These are phyloP conservation scores for Hyposoter dolosus DNA, from an alignment of 2,888 invertebrate species.

Conservation along the genomic window DNA sequence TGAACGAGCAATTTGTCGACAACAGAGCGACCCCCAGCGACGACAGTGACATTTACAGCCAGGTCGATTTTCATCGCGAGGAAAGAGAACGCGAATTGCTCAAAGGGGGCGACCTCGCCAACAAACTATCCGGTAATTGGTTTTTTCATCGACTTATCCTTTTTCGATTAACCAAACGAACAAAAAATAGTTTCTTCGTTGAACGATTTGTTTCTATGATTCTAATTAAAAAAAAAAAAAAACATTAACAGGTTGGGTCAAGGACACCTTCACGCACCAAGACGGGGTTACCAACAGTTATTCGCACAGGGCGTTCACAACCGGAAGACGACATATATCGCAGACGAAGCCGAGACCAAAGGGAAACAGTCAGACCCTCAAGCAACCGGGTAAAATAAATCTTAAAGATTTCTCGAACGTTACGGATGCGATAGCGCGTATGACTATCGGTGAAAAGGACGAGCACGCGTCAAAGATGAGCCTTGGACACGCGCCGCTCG, in stretches of 20 bases:
- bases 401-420: constrained; percentile 95
- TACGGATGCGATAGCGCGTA: constrained; percentile 92
- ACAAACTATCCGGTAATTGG: constrained; percentile 81
- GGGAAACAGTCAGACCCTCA: constrained; percentile 89
- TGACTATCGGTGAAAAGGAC: constrained; percentile 86
- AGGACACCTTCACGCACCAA: constrained; percentile 85
- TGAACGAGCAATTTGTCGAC: constrained; percentile 83
- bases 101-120: constrained; percentile 81
- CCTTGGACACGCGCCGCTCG: constrained; percentile 90
- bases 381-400: constrained; percentile 96
- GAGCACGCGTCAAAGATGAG: constrained; percentile 82
- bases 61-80: constrained; percentile 88
- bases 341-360: constrained; percentile 88
- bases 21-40: constrained; percentile 87
- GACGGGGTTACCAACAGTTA: constrained; percentile 87
- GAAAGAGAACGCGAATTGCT: constrained; percentile 84
- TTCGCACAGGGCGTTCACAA: constrained; percentile 90
- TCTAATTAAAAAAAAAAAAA: background rate
- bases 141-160: background rate
- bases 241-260: constrained; percentile 85
- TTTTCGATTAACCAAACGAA: background rate
- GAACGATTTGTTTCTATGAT: background rate
- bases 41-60: constrained; percentile 89
- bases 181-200: background rate
- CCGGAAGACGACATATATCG: constrained; percentile 88